Base-by-base conservation (phyloP, 2,113 vertebrate species). In the Indicator maculatus region DNA sequence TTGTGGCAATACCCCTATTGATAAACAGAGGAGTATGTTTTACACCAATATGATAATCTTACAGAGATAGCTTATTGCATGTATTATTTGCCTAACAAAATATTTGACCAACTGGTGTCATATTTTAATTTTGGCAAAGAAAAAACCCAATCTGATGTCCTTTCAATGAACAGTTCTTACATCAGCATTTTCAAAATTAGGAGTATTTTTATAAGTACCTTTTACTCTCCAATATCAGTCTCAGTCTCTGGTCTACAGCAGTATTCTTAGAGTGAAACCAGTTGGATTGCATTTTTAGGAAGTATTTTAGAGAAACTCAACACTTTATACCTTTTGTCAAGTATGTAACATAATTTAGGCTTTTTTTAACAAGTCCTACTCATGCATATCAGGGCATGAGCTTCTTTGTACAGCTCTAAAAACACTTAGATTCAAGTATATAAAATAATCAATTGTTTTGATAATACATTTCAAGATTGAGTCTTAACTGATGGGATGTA, bases 11-110 rank as follows among this genome's bases (percentile, higher is more conserved):
- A 33, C 5, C 53, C 24, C 55, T 78, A 50, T 55, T 74, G 72
- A 70, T 89, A 96, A 95, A 90, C 79, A 88, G 69, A 31, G 93
- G 86, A 74, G 59, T 84, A 60, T 95, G 72, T 87, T 94, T 87
- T 84, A 82, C 60, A 90, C 55, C 41, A 41, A 16, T 33, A 36
- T 52, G 63, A 53, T 67, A 66, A 71, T 77, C 88, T 76, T 41
- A 80, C 27, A 27, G 31, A 63, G 18, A 30, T 74, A 20, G 31
- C 50, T 94, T 76, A 72, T 66, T 79, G 83, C 1, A 52, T 74
- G 17, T 55, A 9, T 65, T 72, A 61, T 60, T 56, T 14, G 26
- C 27, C n/a, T 74, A 58, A 52, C 9, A 45, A 92, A 95, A 65
- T 80, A 71, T 36, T 71, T 96, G 19, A 61, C 18, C 31, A 39